Evolutionary conservation across 1,140 invertebrate species (phyloP), one percentile per base, ranked within the genome.

Genomic region (Palaemon carinicauda): DNA sequence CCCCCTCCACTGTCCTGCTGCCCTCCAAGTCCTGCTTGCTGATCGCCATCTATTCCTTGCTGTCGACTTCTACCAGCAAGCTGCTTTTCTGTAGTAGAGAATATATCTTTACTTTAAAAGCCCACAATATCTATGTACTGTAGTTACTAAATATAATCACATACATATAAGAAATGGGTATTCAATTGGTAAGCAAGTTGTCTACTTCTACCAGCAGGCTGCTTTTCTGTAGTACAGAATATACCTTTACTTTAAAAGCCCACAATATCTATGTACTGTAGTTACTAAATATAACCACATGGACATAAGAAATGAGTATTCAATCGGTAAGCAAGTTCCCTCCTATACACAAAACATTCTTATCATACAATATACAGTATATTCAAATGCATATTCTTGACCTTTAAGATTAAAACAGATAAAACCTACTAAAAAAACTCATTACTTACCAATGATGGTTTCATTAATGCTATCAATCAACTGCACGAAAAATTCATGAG

Each of bases 401-500:
- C n/a, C n/a, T n/a, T 4, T 21, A 51, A 51, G 10, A 21, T 7
- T n/a, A 27, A 75, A 19, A 19, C 15, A 75, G 33, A 33, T n/a
- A n/a, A 75, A 33, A 75, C 14, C 14, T 33, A 33, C 19, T 7
- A 75, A 31, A 5, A 12, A 75, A 29, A 12, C n/a, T 15, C n/a
- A 24, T 54, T 87, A 92, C 93, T 94, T 93, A 96, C 96, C 96
- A 91, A 97, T 92, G 90, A 99, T 96, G 89, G 97, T 97, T 93
- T 97, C 96, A 93, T 97, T 97, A 90, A 97, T 97, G 91, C 96
- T 96, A 93, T 99, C 99, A 75, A 99, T 97, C 73, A 99, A 93
- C 92, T 99, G 99, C 92, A 99, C 99, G 73, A 99, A 94, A 93
- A 99, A 99, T 92, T 99, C 98, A 92, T 99, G 98, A 71, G 98